Evolutionary conservation across 2,888 invertebrate genomes (phyloP), one percentile per base, ranked within the genome.

Genomic region (Cheilosia pagana): DNA sequence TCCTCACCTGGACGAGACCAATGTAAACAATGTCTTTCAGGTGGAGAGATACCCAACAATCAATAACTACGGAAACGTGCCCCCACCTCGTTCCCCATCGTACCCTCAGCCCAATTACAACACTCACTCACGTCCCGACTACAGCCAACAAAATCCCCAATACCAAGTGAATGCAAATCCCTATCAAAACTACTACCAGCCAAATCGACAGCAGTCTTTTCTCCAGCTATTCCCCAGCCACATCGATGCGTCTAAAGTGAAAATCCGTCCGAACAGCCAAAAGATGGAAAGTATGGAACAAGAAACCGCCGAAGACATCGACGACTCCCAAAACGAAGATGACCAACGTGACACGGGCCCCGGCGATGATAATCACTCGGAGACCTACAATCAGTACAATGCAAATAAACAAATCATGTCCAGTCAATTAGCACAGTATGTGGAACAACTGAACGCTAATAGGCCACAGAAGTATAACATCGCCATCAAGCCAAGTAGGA

Each of bases 211-310:
- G 12, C 75, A 72, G 7, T 31, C 68, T 1, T 41, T 83, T 14
- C 57, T 70, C 6, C 57, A 83, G 31, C 65, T 88, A 53, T 90
- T 89, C 41, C 88, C 90, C 0, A 65, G 87, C 4, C 89, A 88
- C 25, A 87, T 89, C 48, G 87, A 89, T 23, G 83, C 88, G 41
- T 87, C 89, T 21, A 88, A 89, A 65, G 89, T 89, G 12, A 89
- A 89, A 81, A 88, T 90, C 23, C 88, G 90, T 35, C 91, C 91
- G n/a, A 90, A 91, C 87, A 88, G 90, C 35, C 90, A 91, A 60
- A 89, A 89, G 87, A 87, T 89, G 87, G 90, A 90, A 87, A 90
- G 89, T 87, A 89, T 90, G 88, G 87, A 88, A 52, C 63, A 86
- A 81, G 68, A 87, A 70, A 14, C 86, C 10, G 78, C 74, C 55